These are phyloP conservation scores for Peromyscus attwateri DNA, from an alignment of 2,797 vertebrate genomes.

Conservation along the genomic window DNA sequence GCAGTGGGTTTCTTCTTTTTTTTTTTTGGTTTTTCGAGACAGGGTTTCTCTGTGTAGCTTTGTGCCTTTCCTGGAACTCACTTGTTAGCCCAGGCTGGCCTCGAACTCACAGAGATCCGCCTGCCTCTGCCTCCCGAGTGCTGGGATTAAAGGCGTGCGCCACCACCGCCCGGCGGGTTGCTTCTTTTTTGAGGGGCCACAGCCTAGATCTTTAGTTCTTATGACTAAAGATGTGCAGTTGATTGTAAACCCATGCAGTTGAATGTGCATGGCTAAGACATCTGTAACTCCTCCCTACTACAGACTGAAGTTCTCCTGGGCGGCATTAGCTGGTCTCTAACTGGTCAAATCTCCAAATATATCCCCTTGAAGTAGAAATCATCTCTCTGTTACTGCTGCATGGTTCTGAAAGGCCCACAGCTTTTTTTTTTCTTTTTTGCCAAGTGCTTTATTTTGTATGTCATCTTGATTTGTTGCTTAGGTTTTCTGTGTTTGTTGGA, in stretches of 20 bases:
- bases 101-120: too few relatives aligned
- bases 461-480: neutral
- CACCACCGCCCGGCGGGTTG: too few relatives aligned
- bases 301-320: neutral
- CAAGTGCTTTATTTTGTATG: neutral
- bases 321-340: neutral
- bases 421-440: neutral
- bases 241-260: neutral
- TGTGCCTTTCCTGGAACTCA: too few relatives aligned
- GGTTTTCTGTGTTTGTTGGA: neutral
- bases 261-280: neutral
- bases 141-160: too few relatives aligned
- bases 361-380: neutral
- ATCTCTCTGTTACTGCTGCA: neutral
- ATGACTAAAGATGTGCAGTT: neutral
- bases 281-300: neutral
- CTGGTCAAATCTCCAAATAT: neutral
- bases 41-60: too few relatives aligned
- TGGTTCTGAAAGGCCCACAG: neutral
- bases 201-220: neutral
- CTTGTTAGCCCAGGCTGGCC: too few relatives aligned
- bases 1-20: neutral
- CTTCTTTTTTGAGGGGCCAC: neutral
- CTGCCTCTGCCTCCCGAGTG: too few relatives aligned
- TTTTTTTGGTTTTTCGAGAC: neutral